These are phyloP conservation scores for Monochamus saltuarius DNA, from an alignment of 1,140 invertebrate genomes.

Conservation along the genomic window DNA sequence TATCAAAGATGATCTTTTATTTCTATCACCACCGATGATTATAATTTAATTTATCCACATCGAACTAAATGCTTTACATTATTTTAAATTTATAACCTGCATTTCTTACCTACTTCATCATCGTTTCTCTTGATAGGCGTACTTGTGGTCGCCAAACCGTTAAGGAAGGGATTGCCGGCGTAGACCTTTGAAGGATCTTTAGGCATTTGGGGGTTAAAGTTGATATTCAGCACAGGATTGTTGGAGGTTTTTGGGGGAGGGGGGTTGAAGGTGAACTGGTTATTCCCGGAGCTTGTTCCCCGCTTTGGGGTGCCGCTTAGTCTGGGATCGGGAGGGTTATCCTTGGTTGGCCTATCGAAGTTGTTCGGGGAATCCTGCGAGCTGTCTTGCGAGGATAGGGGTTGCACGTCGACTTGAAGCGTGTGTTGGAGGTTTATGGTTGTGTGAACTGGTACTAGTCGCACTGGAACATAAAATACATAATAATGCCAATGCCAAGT, in stretches of 20 bases:
- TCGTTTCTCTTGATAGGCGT: too few species aligned
- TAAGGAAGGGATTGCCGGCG: slow-evolving; percentile 9
- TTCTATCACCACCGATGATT: too few species aligned
- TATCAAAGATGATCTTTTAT: too few species aligned
- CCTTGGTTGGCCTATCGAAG: slow-evolving; percentile 2
- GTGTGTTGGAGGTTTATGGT: slow-evolving; percentile 46
- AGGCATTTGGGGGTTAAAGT: background rate
- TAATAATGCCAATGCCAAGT: too few species aligned
- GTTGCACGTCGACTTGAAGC: slow-evolving; percentile 33
- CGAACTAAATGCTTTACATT: too few species aligned
- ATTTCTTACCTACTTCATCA: too few species aligned
- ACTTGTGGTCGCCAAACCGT: background rate
- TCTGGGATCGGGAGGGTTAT: background rate
- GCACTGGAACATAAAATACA: slow-evolving; percentile 35
- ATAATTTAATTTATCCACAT: too few species aligned
- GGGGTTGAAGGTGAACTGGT: slow-evolving; percentile 15
- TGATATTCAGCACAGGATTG: too few species aligned
- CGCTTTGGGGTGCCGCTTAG: background rate
- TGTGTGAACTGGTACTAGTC: slow-evolving; percentile 37
- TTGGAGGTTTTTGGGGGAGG: background rate
- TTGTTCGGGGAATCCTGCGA: background rate
- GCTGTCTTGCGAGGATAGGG: slow-evolving; percentile 20
- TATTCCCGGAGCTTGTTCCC: slow-evolving; percentile 5
- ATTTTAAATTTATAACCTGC: too few species aligned
- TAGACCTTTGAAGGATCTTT: background rate